Conservation (phyloP, 2,888 invertebrate genomes). For the Mythimna pallens region DNA sequence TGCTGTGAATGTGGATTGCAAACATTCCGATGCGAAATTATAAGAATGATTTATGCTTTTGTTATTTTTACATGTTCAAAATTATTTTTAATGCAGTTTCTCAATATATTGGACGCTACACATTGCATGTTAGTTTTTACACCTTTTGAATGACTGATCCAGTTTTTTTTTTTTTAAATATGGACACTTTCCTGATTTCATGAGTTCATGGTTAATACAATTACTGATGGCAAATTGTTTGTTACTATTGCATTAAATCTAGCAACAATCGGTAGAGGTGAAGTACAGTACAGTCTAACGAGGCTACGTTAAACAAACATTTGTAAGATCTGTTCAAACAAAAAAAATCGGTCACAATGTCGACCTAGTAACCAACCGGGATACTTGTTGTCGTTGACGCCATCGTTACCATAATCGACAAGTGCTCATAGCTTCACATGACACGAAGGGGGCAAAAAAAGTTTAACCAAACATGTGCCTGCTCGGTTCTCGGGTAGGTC, state of each 20-base stretch:
- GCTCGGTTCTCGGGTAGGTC: slow-evolving; percentile 30
- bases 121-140: neutral
- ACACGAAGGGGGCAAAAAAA: slow-evolving; percentile 32
- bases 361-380: slow-evolving; percentile 46
- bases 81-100: slow-evolving; percentile 12
- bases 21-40: slow-evolving; percentile 25
- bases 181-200: neutral
- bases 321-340: slow-evolving; percentile 37
- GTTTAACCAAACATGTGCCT: slow-evolving; percentile 19
- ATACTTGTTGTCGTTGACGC: slow-evolving; percentile 22
- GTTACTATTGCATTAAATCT: neutral
- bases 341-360: slow-evolving; percentile 16
- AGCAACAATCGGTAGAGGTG: neutral
- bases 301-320: slow-evolving; percentile 36
- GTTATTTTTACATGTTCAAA: neutral
- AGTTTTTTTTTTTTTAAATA: neutral
- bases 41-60: neutral
- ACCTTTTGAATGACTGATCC: neutral
- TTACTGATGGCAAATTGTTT: neutral
- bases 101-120: too few relatives aligned
- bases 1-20: neutral
- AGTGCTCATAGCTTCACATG: slow-evolving; percentile 9
- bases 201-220: neutral
- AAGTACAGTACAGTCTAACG: slow-evolving; percentile 22
- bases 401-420: slow-evolving; percentile 36